These are phyloP conservation scores for Aphrophora alni DNA, from an alignment of 2,888 invertebrate species.

Conservation along the genomic window DNA sequence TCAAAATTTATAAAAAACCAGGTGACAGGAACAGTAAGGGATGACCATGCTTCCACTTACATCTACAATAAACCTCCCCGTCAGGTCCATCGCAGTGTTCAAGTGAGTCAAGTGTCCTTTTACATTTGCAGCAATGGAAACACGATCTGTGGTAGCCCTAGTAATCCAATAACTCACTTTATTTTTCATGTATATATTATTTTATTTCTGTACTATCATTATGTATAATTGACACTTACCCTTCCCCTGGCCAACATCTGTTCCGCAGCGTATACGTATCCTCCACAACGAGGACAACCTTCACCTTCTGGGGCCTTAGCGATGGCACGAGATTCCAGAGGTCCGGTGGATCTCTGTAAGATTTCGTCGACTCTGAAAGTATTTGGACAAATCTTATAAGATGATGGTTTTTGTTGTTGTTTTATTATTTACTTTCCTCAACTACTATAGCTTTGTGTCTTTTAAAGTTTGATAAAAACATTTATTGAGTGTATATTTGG, in stretches of 20 bases:
- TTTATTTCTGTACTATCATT: background rate
- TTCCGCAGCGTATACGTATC: slow-evolving; percentile 89
- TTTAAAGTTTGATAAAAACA: background rate
- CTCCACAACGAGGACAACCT: slow-evolving; percentile 89
- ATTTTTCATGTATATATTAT: slow-evolving; percentile 12
- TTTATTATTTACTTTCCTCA: background rate
- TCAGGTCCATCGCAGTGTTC: slow-evolving; percentile 93
- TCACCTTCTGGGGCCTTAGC: slow-evolving; percentile 84
- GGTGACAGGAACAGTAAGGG: background rate
- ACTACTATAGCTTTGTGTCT: background rate
- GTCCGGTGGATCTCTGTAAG: slow-evolving; percentile 29
- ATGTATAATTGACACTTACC: slow-evolving; percentile 65
- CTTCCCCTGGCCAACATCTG: slow-evolving; percentile 90
- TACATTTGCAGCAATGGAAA: slow-evolving; percentile 87
- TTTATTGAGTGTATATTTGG: too few species aligned
- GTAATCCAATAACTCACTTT: slow-evolving; percentile 17
- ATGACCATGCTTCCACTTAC: slow-evolving; percentile 60
- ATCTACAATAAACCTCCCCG: slow-evolving; percentile 90
- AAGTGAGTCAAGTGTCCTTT: slow-evolving; percentile 84
- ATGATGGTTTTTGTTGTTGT: background rate
- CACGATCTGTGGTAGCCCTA: slow-evolving; percentile 90
- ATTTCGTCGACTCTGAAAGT: slow-evolving; percentile 28
- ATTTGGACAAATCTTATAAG: background rate
- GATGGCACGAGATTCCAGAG: slow-evolving; percentile 62
- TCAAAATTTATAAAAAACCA: too few species aligned